These are phyloP conservation scores for Eupithecia inturbata DNA, from an alignment of 2,888 invertebrate genomes.

Conservation along the genomic window DNA sequence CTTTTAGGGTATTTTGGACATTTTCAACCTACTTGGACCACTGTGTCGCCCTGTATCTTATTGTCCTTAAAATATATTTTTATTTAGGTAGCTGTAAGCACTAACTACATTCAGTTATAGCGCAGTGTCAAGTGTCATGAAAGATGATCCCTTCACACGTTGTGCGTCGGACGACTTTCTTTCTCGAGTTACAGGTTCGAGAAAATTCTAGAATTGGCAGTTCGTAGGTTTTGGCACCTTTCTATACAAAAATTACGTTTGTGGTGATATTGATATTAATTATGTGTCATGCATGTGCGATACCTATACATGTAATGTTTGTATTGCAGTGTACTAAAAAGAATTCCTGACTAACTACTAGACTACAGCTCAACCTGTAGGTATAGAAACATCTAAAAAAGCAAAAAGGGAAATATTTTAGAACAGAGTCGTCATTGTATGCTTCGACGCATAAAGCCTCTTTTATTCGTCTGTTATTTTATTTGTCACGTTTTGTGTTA, in stretches of 20 bases:
- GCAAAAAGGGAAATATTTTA: neutral
- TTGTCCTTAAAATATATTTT: neutral
- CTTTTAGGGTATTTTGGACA: too few relatives aligned
- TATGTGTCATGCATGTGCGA: neutral
- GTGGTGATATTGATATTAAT: neutral
- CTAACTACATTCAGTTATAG: neutral
- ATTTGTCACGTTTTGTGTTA: neutral
- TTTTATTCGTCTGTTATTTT: too few relatives aligned
- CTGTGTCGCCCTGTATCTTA: too few relatives aligned
- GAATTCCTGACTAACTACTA: neutral
- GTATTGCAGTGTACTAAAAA: neutral
- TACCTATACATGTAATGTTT: neutral
- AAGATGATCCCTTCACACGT: slow-evolving; percentile 30
- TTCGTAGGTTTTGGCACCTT: neutral
- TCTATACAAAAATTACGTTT: neutral
- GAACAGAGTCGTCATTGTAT: neutral
- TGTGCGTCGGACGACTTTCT: slow-evolving; percentile 23
- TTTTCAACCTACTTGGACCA: too few relatives aligned
- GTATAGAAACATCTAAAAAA: neutral
- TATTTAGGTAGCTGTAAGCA: neutral
- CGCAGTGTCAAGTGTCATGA: slow-evolving; percentile 25
- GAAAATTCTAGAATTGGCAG: neutral
- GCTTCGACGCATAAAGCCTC: neutral
- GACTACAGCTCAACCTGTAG: neutral
- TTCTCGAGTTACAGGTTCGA: slow-evolving; percentile 16